Base-by-base conservation (phyloP, 2,888 invertebrate genomes). In the Callyntrura guangdongensis region DNA sequence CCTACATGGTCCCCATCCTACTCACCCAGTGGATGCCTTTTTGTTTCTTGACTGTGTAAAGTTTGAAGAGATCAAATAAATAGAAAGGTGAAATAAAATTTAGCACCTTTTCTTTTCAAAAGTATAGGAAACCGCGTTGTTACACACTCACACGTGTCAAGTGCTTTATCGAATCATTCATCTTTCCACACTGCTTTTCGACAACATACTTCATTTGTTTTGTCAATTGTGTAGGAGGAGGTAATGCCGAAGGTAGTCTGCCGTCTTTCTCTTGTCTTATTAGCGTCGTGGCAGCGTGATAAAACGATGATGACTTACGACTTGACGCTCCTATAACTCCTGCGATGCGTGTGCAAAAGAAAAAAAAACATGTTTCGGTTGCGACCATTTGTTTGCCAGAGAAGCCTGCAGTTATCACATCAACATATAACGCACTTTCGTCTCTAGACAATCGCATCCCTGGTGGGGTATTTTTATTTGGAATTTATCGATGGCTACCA, bases 81-180 rank as follows among this genome's bases (percentile, higher is more conserved):
- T 59, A 64, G 25, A n/a, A n/a, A n/a, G n/a, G n/a, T n/a, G 14
- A 64, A 25, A 64, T 61, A 20, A 22, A 17, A 25, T 5, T 25
- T 17, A 64, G 12, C 64, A 1, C 64, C 22, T 64, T 25, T 64
- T 64, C 20, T 8, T 17, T 64, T 64, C 11, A 64, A 64, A 64
- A 64, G n/a, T n/a, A n/a, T n/a, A n/a, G n/a, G n/a, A n/a, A n/a
- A n/a, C n/a, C n/a, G n/a, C n/a, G n/a, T n/a, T n/a, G n/a, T n/a
- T n/a, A n/a, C n/a, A n/a, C n/a, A 11, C 64, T 64, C 64, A 64
- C 64, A 64, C 64, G 64, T 64, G 64, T 64, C 64, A 64, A 64
- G 64, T 25, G 64, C 1, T 17, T 59, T 20, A 20, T 64, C 25
- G 14, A 22, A 25, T 64, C 64, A 64, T 64, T 64, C 64, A 64